Base-by-base conservation (phyloP, 2,113 vertebrate species). In the Atractosteus spatula region DNA sequence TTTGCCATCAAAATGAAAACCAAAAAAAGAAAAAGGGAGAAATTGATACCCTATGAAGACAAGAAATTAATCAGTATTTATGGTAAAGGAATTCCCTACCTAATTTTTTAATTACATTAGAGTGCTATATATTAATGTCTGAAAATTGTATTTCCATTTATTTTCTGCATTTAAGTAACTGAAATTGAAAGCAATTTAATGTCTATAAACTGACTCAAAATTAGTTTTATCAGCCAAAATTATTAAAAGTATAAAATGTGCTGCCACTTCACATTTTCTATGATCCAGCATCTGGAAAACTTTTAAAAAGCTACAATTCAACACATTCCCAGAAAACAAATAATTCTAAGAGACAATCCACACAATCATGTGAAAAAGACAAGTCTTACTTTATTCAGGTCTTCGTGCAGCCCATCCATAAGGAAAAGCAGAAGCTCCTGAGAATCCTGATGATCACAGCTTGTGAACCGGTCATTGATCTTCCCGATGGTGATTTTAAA, bases 321-420 rank as follows among this genome's bases (percentile, higher is more conserved):
- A 29, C 1, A 29, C 17, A 29, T 29, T 29, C 17, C 17, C 17
- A 29, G 17, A 29, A 29, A 29, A 29, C 17, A 29, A 29, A 29
- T 29, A 29, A 29, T 29, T 29, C 17, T 29, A 29, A 29, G 17
- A 29, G 17, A 29, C 17, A 29, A 29, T 29, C 17, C 17, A 29
- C 17, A 29, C 17, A 29, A 29, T 29, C 17, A 29, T 29, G 47
- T 1, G 47, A 51, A 51, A 51, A 7, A 14, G 14, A 29, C 59
- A 62, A 1, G 16, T 16, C 83, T 87, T 93, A 98, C 97, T 92
- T 98, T 97, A 86, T 99, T 99, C 65, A 99, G 92, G 78, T 99
- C 97, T 85, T 99, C 97, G 1, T 99, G 97, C 56, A 99, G 93
- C 59, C 97, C 97, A 41, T 99, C 97, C 96, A 99, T 98, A 47